phyloP scores from a whole-genome alignment of 2,888 invertebrate species.

The Archips xylosteana region DNA sequence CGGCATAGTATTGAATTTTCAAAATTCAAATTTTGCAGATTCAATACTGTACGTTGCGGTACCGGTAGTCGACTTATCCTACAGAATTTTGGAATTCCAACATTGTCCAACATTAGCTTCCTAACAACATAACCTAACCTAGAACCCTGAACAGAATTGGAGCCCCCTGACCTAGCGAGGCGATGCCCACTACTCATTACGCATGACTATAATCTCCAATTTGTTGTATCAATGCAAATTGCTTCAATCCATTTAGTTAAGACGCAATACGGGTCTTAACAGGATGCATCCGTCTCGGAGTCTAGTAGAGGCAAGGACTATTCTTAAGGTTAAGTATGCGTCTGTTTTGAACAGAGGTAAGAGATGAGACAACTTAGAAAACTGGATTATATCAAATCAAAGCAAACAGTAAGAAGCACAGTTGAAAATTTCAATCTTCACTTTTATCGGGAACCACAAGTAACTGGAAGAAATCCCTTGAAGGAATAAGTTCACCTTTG shows the following conservation, averaged over 20 bases:
- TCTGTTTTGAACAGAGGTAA: neutral
- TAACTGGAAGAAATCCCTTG: too few relatives aligned
- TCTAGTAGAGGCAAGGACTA: constrained; percentile 26
- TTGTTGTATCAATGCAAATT: constrained; percentile 60
- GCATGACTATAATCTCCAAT: constrained; percentile 46
- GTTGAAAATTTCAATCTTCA: too few relatives aligned
- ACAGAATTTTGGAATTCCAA: neutral
- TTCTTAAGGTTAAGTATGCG: constrained; percentile 13
- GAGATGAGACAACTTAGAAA: too few relatives aligned
- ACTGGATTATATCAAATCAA: too few relatives aligned
- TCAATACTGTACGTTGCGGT: too few relatives aligned
- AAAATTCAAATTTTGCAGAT: too few relatives aligned
- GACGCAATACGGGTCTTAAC: constrained; percentile 63
- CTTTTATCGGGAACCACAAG: too few relatives aligned
- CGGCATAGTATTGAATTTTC: too few relatives aligned
- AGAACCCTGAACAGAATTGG: neutral
- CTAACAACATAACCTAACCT: neutral
- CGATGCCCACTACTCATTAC: constrained; percentile 41
- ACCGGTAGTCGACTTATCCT: too few relatives aligned
- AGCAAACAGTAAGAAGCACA: too few relatives aligned
- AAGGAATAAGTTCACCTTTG: too few relatives aligned
- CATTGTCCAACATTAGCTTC: neutral
- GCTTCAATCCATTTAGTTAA: constrained; percentile 49
- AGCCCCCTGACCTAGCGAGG: constrained; percentile 38
- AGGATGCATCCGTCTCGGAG: constrained; percentile 71